Evolutionary conservation across 2,797 vertebrate species (phyloP).

Genomic region (Pantherophis alleghaniensis): DNA sequence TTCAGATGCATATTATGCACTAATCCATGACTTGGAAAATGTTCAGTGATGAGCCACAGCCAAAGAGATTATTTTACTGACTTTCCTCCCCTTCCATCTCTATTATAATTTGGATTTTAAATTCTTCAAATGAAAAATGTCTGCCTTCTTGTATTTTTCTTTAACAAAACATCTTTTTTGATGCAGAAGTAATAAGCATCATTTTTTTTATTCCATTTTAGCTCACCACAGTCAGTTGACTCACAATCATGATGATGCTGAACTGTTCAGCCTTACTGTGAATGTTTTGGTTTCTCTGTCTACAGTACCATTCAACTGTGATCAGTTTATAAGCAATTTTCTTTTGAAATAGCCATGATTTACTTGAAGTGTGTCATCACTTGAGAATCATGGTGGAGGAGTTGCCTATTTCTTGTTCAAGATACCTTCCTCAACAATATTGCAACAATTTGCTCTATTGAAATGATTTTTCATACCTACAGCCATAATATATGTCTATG

Average conservation of each 20-base stretch:
- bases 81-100: background rate
- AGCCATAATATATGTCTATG: conserved; percentile 38
- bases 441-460: conserved; percentile 25
- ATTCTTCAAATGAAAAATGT: background rate
- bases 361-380: conserved; percentile 37
- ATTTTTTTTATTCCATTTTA: background rate
- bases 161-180: background rate
- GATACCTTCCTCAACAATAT: conserved; percentile 19
- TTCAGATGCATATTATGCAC: background rate
- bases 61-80: background rate
- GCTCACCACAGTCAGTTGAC: background rate
- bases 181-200: background rate
- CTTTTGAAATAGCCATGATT: conserved; percentile 19
- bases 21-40: background rate
- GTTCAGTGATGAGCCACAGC: background rate
- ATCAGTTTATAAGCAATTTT: conserved; percentile 18
- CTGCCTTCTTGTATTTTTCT: background rate
- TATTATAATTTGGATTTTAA: background rate
- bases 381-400: conserved; percentile 28
- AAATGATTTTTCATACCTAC: conserved; percentile 23
- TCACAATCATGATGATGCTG: background rate
- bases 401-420: background rate
- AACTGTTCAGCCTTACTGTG: background rate
- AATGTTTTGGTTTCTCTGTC: background rate
- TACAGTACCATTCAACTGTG: conserved; percentile 2